These are phyloP conservation scores for Sorex fumeus DNA, from an alignment of 2,113 vertebrate genomes.

Conservation along the genomic window DNA sequence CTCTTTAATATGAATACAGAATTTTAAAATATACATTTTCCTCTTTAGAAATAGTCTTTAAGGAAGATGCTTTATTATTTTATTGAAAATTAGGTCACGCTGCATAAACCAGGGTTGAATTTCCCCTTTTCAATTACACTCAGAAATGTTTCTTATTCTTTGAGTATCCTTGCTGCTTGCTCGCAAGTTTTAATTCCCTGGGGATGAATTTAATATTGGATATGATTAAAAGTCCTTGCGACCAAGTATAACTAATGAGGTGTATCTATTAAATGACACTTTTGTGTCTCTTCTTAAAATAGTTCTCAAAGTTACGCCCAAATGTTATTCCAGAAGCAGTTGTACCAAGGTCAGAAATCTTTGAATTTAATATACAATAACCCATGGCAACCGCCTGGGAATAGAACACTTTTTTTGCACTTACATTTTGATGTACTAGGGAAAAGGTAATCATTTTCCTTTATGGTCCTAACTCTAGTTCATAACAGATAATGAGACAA, in stretches of 20 bases:
- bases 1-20: neutral
- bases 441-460: neutral
- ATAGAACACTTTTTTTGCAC: constrained; percentile 6
- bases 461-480: constrained; percentile 7
- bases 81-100: constrained; percentile 11
- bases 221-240: constrained; percentile 10
- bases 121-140: neutral
- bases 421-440: constrained; percentile 28
- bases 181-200: constrained; percentile 6
- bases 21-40: constrained; percentile 7
- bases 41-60: neutral
- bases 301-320: neutral
- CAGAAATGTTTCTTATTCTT: neutral
- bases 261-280: neutral
- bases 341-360: neutral
- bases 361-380: constrained; percentile 27
- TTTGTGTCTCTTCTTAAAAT: constrained; percentile 5
- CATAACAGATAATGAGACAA: neutral
- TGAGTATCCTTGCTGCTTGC: neutral
- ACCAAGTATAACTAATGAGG: constrained; percentile 28
- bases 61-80: neutral
- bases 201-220: constrained; percentile 26
- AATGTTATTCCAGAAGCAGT: constrained; percentile 10
- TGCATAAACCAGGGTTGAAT: neutral
- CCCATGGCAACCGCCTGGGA: neutral